A percentile compares a stretch with the other conserved stretches of the same genome.
phyloP scores from a whole-genome alignment of 2,888 invertebrate genomes.

The Drosophila incognita region DNA sequence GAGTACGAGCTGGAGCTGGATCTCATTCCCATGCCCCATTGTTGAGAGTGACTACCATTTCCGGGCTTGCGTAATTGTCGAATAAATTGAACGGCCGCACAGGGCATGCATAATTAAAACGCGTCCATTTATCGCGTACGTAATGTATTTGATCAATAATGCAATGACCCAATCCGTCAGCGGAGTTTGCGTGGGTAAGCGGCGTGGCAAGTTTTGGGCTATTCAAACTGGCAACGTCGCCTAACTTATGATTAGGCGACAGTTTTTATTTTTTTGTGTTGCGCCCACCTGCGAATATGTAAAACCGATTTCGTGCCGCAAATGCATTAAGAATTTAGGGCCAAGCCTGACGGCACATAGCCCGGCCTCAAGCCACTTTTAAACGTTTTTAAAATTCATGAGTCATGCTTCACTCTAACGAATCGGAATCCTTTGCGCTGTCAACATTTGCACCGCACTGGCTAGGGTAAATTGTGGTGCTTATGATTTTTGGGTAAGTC shows the following conservation, averaged over 20 bases:
- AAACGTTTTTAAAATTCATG: constrained; percentile 57
- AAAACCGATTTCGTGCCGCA: constrained; percentile 66
- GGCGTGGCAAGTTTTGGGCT: not conserved
- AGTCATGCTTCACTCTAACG: constrained; percentile 50
- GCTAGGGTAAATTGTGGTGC: not conserved
- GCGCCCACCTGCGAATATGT: constrained; percentile 55
- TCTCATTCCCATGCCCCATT: constrained; percentile 30
- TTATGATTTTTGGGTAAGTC: not conserved
- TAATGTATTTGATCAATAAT: constrained; percentile 80
- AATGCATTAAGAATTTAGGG: constrained; percentile 67
- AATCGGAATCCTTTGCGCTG: constrained; percentile 23
- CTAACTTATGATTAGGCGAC: constrained; percentile 59
- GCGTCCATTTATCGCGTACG: constrained; percentile 45
- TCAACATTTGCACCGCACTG: not conserved
- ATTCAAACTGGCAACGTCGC: constrained; percentile 59
- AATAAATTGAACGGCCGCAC: constrained; percentile 59
- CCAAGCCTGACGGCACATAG: constrained; percentile 16
- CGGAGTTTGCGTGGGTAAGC: not conserved
- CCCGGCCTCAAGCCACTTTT: constrained; percentile 14
- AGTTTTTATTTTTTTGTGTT: constrained; percentile 31
- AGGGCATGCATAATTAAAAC: constrained; percentile 59
- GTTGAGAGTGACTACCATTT: constrained; percentile 60
- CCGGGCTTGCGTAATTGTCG: constrained; percentile 70
- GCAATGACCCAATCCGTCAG: constrained; percentile 66
- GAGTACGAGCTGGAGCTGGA: not conserved